Conservation (phyloP, 2,888 invertebrate genomes). For the Resseliella maxima region DNA sequence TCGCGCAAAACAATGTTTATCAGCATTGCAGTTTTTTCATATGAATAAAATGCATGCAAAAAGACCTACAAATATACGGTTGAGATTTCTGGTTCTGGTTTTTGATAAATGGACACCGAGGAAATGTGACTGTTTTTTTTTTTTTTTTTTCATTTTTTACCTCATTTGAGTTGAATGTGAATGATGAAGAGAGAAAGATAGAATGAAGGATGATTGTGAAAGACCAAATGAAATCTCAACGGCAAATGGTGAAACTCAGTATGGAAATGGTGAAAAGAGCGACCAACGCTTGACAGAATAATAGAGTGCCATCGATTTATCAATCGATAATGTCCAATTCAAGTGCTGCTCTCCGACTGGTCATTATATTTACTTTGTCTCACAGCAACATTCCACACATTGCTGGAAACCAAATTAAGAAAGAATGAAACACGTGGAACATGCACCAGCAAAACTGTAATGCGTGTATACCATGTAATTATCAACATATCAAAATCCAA, state of each 20-base stretch:
- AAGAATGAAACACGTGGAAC: neutral
- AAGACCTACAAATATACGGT: neutral
- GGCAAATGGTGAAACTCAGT: too few relatives aligned
- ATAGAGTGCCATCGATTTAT: constrained; percentile 44
- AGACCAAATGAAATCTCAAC: too few relatives aligned
- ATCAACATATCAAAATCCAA: neutral
- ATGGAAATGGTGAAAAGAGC: neutral
- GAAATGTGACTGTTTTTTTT: neutral
- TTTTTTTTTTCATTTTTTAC: neutral
- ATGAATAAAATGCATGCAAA: constrained; percentile 20
- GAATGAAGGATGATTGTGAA: too few relatives aligned
- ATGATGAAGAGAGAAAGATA: too few relatives aligned
- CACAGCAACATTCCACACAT: constrained; percentile 17
- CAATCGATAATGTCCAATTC: constrained; percentile 13
- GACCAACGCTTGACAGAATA: neutral
- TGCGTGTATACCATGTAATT: constrained; percentile 30
- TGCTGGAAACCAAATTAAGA: neutral
- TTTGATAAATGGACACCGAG: constrained; percentile 24
- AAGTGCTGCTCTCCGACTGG: neutral
- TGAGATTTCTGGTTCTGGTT: constrained; percentile 24
- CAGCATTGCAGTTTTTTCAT: neutral
- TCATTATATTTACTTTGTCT: neutral
- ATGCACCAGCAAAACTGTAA: neutral
- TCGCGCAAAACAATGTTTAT: constrained; percentile 18
- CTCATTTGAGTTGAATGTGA: too few relatives aligned